Conservation (phyloP, 2,797 vertebrate genomes). For the Lerista edwardsae region DNA sequence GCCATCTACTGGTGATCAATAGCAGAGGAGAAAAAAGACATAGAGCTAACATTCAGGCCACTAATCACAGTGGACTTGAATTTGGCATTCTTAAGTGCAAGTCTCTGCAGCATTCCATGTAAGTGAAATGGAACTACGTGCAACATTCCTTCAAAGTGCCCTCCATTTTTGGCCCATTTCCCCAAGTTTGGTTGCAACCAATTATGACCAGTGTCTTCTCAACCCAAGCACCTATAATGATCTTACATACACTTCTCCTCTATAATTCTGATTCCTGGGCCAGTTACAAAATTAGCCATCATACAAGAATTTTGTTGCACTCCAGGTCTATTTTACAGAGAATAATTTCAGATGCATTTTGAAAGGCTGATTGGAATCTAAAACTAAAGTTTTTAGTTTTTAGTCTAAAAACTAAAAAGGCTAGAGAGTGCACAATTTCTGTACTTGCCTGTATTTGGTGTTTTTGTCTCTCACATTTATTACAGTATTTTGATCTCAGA, state of each 20-base stretch:
- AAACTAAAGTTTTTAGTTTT: too few species aligned
- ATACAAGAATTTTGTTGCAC: not conserved
- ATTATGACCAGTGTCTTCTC: not conserved
- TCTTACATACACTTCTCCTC: not conserved
- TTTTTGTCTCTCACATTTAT: too few species aligned
- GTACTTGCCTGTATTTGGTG: not conserved
- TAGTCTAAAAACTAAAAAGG: too few species aligned
- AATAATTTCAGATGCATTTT: not conserved
- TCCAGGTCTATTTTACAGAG: not conserved
- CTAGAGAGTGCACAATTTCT: not conserved
- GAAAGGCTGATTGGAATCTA: not conserved
- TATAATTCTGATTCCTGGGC: not conserved
- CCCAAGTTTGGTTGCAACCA: not conserved
- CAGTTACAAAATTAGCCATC: not conserved
- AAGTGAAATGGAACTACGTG: not conserved
- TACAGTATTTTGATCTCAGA: not conserved
- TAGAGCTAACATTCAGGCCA: too few species aligned
- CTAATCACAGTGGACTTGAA: not conserved
- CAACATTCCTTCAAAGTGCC: not conserved
- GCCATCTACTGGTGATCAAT: constrained; percentile 6
- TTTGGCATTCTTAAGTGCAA: not conserved
- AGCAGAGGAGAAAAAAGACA: not conserved
- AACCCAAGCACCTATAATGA: not conserved
- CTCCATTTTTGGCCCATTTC: not conserved
- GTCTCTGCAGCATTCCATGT: not conserved